Evolutionary conservation across 1,140 invertebrate genomes (phyloP).

Genomic region (Notospermus geniculatus): DNA sequence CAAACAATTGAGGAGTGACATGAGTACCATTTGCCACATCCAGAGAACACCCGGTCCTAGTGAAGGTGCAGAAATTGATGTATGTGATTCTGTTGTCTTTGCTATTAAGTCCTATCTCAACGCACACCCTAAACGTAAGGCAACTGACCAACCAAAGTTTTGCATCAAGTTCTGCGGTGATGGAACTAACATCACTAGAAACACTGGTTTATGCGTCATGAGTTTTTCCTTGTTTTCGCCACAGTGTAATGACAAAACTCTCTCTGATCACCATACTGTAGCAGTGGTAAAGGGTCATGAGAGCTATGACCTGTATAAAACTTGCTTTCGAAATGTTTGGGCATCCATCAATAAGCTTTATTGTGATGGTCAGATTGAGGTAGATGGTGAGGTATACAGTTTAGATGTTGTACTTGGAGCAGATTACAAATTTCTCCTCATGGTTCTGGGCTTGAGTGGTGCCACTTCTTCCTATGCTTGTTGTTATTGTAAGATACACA

Average conservation of each 20-base stretch:
- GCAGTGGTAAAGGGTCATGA: neutral
- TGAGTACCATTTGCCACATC: neutral
- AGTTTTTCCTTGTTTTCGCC: too few relatives aligned
- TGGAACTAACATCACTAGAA: neutral
- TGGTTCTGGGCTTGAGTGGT: neutral
- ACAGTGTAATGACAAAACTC: too few relatives aligned
- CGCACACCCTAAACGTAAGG: neutral
- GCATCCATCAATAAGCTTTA: neutral
- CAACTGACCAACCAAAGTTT: neutral
- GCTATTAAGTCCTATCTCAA: neutral
- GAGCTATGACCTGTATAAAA: constrained; percentile 7
- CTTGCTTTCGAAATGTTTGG: neutral
- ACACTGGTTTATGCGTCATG: neutral
- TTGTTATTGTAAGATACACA: neutral
- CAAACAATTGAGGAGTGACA: neutral
- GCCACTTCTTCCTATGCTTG: constrained; percentile 2
- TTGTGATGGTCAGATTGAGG: neutral
- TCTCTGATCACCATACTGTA: neutral
- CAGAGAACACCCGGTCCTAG: neutral
- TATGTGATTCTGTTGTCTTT: neutral
- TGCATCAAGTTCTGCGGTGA: neutral
- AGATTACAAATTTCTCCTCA: too few relatives aligned
- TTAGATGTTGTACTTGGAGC: neutral
- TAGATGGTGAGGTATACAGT: neutral
- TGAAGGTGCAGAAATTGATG: constrained; percentile 8